These are phyloP conservation scores for Hephaestus fuliginosus DNA, from an alignment of 2,797 vertebrate genomes.

Conservation along the genomic window DNA sequence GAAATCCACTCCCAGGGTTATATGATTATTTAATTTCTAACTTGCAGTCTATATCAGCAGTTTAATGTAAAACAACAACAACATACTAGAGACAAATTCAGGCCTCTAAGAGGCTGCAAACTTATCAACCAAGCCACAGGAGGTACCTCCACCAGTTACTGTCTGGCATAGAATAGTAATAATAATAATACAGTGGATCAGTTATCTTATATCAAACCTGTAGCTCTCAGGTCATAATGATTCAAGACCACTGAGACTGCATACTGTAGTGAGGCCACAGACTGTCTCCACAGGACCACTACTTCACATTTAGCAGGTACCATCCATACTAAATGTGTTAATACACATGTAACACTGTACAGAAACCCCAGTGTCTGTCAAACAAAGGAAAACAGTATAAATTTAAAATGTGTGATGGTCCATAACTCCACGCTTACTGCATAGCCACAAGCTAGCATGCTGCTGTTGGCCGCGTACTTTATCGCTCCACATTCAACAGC, in stretches of 20 bases:
- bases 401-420: fast-evolving
- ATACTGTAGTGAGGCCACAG: background rate
- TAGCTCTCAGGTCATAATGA: background rate
- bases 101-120: fast-evolving
- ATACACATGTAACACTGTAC: fast-evolving
- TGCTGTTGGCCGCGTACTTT: slow-evolving; percentile 4
- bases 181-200: background rate
- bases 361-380: fast-evolving
- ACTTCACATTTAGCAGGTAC: background rate
- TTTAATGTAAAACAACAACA: background rate
- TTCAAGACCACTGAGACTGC: background rate
- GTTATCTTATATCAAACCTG: fast-evolving
- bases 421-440: background rate
- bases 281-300: fast-evolving
- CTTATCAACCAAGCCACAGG: background rate
- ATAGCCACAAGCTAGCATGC: slow-evolving; percentile 13
- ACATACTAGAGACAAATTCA: too few species aligned
- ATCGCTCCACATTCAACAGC: fast-evolving
- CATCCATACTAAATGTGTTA: fast-evolving
- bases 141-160: fast-evolving
- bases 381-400: fast-evolving
- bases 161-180: background rate
- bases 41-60: background rate
- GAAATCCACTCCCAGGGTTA: fast-evolving
- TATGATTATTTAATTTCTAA: too few species aligned